Evolutionary conservation across 2,113 vertebrate species (phyloP).

Genomic region (Odontophorus gujanensis): DNA sequence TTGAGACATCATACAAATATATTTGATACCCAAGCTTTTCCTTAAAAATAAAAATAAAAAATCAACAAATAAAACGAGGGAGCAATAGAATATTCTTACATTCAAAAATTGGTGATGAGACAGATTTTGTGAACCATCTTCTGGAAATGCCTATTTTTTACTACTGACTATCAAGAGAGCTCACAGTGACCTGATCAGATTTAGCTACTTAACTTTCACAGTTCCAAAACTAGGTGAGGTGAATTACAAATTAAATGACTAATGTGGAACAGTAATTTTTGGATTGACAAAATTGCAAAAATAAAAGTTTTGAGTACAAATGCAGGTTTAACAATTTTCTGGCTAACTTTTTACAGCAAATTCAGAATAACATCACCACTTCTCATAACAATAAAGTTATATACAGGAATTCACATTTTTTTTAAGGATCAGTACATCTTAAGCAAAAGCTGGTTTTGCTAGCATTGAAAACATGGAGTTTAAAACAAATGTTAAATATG

Average conservation of each 20-base stretch:
- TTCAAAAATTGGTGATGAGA: not conserved
- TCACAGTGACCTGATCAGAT: not conserved
- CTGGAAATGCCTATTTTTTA: not conserved
- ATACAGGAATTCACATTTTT: not conserved
- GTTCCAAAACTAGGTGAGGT: not conserved
- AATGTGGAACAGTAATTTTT: not conserved
- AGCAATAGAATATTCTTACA: not conserved
- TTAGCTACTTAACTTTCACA: not conserved
- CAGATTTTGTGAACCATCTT: not conserved
- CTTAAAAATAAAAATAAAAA: not conserved
- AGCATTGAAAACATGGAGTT: not conserved
- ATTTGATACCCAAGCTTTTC: not conserved
- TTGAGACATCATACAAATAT: not conserved
- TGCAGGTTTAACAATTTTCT: not conserved
- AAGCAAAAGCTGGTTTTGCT: not conserved
- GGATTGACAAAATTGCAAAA: not conserved
- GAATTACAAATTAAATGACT: not conserved
- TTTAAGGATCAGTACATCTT: not conserved
- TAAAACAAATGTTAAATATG: not conserved
- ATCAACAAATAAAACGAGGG: not conserved
- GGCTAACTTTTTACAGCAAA: not conserved
- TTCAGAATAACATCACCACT: constrained; percentile 12
- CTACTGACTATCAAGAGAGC: not conserved
- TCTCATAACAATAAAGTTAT: not conserved
- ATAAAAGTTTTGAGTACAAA: not conserved